These are phyloP conservation scores for Psittacara wagleri DNA, from an alignment of 2,113 vertebrate genomes.

Conservation along the genomic window DNA sequence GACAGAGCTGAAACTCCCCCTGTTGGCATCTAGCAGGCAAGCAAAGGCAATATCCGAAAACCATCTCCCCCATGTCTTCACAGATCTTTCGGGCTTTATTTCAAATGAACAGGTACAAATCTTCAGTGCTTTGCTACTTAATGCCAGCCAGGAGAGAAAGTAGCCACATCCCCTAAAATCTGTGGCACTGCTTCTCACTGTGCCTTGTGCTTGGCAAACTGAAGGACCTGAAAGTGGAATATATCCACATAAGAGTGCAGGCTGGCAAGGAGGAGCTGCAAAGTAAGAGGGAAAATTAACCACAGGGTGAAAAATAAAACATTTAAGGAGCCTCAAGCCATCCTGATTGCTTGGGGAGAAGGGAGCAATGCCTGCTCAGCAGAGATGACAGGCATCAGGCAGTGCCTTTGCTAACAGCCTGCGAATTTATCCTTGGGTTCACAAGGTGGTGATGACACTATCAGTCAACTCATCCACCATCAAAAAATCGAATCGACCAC, in stretches of 20 bases:
- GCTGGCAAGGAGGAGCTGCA: neutral
- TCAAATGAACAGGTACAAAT: neutral
- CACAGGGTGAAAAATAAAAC: neutral
- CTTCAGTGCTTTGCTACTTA: neutral
- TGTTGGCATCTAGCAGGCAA: constrained; percentile 33
- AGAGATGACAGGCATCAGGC: neutral
- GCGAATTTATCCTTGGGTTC: constrained; percentile 12
- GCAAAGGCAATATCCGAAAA: neutral
- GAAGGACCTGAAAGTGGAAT: neutral
- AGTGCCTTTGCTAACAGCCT: neutral
- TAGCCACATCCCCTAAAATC: neutral
- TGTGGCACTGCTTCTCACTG: neutral
- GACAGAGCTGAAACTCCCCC: constrained; percentile 69
- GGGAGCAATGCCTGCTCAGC: neutral
- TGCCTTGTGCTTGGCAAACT: accelerated
- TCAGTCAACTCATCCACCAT: neutral
- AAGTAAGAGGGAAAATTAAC: constrained; percentile 4
- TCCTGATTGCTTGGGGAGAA: neutral
- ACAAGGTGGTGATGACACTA: neutral
- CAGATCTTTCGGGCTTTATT: neutral
- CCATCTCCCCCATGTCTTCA: neutral
- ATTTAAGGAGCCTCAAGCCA: neutral
- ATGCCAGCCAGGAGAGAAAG: neutral
- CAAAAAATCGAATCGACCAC: neutral
- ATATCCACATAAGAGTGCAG: accelerated